phyloP scores from a whole-genome alignment of 2,888 invertebrate species.

The Lingula anatina region DNA sequence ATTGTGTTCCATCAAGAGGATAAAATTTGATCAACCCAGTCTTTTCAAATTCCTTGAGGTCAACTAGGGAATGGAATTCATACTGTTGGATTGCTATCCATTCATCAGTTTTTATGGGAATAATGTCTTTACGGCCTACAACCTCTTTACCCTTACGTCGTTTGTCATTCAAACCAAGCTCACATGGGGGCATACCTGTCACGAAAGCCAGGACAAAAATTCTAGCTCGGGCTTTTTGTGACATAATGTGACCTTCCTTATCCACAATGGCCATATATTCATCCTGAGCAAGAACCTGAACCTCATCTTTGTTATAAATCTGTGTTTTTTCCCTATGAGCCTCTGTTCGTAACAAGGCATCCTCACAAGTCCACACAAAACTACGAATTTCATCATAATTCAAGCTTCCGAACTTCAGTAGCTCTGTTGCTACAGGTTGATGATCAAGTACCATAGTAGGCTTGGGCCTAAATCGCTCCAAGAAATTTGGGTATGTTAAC shows the following conservation, averaged over 20 bases:
- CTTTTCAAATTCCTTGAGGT: slow-evolving; percentile 79
- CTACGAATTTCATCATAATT: slow-evolving; percentile 84
- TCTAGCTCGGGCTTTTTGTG: slow-evolving; percentile 88
- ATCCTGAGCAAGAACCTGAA: slow-evolving; percentile 49
- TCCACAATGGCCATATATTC: slow-evolving; percentile 49
- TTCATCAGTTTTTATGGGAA: slow-evolving; percentile 87
- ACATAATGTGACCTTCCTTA: slow-evolving; percentile 37
- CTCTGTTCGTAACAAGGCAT: slow-evolving; percentile 63
- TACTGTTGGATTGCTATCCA: slow-evolving; percentile 95
- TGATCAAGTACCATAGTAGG: slow-evolving; percentile 72
- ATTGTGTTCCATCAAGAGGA: slow-evolving; percentile 96
- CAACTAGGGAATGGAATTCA: slow-evolving; percentile 91
- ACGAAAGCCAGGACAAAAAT: slow-evolving; percentile 95
- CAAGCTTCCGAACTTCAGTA: slow-evolving; percentile 91
- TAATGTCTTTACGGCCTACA: slow-evolving; percentile 97
- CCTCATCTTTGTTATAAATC: slow-evolving; percentile 50
- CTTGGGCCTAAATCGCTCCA: slow-evolving; percentile 45
- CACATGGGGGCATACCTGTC: slow-evolving; percentile 87
- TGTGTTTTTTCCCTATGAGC: slow-evolving; percentile 43
- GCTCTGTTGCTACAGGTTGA: slow-evolving; percentile 87
- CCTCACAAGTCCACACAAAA: slow-evolving; percentile 87
- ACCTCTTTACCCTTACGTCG: slow-evolving; percentile 98
- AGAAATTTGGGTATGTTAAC: slow-evolving; percentile 47
- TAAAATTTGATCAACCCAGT: slow-evolving; percentile 55
- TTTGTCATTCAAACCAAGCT: slow-evolving; percentile 95